phyloP scores from a whole-genome alignment of 1,140 invertebrate species.

The Papilio glaucus region DNA sequence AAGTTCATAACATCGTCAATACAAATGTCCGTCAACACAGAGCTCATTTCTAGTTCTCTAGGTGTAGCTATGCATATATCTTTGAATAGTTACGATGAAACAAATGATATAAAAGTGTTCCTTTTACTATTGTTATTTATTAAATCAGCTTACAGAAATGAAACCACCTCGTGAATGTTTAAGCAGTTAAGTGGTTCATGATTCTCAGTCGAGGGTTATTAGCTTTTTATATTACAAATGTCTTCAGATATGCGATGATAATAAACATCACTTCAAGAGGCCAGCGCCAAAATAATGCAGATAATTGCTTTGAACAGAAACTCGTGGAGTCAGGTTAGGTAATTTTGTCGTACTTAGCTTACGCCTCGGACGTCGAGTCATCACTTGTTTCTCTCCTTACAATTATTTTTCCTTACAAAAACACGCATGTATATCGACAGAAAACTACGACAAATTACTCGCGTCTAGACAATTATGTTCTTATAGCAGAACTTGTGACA shows the following conservation, averaged over 20 bases:
- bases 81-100: background rate
- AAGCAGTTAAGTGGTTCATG: too few species aligned
- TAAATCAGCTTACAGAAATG: too few species aligned
- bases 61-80: background rate
- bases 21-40: background rate
- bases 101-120: too few species aligned
- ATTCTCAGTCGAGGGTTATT: too few species aligned
- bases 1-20: background rate
- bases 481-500: slow-evolving; percentile 9
- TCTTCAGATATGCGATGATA: too few species aligned
- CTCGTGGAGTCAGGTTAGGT: background rate
- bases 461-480: slow-evolving; percentile 17
- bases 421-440: too few species aligned
- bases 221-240: too few species aligned
- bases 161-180: too few species aligned
- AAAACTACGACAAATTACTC: background rate
- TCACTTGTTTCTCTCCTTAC: background rate
- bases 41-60: background rate
- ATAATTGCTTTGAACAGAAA: background rate
- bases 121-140: too few species aligned
- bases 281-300: too few species aligned
- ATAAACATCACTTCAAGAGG: too few species aligned
- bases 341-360: background rate
- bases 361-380: background rate
- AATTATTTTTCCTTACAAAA: background rate